Evolutionary conservation across 2,888 invertebrate genomes (phyloP), one percentile per base, ranked within the genome.

Genomic region (Dinocampus coccinellae): DNA sequence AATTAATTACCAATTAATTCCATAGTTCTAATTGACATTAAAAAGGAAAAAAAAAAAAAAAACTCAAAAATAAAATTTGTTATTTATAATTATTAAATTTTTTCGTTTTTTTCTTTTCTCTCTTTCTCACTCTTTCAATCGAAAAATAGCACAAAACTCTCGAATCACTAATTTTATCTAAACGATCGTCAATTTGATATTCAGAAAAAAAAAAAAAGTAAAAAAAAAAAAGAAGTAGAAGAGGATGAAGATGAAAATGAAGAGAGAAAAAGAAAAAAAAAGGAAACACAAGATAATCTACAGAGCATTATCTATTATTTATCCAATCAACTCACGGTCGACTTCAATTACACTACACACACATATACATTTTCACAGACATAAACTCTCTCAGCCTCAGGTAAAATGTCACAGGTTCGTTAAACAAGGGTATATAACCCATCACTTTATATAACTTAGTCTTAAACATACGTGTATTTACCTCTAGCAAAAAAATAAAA

Each of bases 361-460:
- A 29, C 29, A 29, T 4, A 29, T 29, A 29, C 29, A 29, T 29
- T 29, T 29, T 29, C 7, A 29, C 7, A 47, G n/a, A 39, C 16
- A 47, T 69, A 60, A 67, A 26, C 39, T 69, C 36, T 61, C 34
- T 65, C 33, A 22, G 39, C 72, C 64, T 69, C 73, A 55, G 53
- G 61, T 11, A 64, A 65, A 73, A 69, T 70, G 62, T 69, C 73
- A 73, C 65, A 42, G 66, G 60, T 58, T 67, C 36, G 65, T 65
- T 73, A 65, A 65, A 60, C 65, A 36, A 65, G 61, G 53, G 71
- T 70, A 63, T 73, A 69, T 72, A 70, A 70, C 58, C 70, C 67
- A 65, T 68, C 76, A 74, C 75, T 77, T 84, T 84, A 84, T 82
- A 78, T 84, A 85, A 85, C 79, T 20, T 16, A 16, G 34, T 52